Evolutionary conservation across 2,113 vertebrate species (phyloP).

Genomic region (Nesogale talazaci): DNA sequence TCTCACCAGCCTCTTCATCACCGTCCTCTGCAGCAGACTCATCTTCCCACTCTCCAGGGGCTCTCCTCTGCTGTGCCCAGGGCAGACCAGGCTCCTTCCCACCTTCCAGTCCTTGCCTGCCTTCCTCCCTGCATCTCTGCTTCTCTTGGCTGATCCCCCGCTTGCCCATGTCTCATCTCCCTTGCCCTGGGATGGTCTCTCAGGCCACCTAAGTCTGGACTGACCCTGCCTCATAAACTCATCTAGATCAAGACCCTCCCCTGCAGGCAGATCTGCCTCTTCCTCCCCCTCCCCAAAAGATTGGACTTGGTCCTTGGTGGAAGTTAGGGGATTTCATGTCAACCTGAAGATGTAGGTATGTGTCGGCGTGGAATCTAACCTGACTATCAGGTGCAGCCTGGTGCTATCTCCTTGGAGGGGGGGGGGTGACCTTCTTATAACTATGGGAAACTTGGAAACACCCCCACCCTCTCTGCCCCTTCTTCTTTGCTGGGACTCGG

Average conservation of each 20-base stretch:
- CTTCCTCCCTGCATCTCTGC: neutral
- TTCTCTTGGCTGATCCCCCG: neutral
- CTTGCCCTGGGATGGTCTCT: neutral
- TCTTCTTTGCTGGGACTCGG: no score
- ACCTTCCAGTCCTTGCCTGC: fast-evolving
- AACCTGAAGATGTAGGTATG: no score
- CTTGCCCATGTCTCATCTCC: neutral
- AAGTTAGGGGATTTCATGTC: no score
- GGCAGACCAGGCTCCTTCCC: neutral
- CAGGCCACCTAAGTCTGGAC: neutral
- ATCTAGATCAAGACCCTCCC: neutral
- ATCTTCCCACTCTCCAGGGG: constrained; percentile 2
- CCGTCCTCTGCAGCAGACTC: neutral
- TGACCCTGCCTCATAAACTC: neutral
- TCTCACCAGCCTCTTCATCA: neutral
- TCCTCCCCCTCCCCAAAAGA: neutral
- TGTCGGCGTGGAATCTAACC: no score
- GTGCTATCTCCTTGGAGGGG: no score
- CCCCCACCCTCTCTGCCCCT: no score
- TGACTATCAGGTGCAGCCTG: no score
- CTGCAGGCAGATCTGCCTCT: neutral
- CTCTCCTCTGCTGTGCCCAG: neutral
- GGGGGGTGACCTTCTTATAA: no score
- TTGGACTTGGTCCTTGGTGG: no score
- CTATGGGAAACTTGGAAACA: no score